Base-by-base conservation (phyloP, 2,797 vertebrate species). In the Ficedula albicollis region DNA sequence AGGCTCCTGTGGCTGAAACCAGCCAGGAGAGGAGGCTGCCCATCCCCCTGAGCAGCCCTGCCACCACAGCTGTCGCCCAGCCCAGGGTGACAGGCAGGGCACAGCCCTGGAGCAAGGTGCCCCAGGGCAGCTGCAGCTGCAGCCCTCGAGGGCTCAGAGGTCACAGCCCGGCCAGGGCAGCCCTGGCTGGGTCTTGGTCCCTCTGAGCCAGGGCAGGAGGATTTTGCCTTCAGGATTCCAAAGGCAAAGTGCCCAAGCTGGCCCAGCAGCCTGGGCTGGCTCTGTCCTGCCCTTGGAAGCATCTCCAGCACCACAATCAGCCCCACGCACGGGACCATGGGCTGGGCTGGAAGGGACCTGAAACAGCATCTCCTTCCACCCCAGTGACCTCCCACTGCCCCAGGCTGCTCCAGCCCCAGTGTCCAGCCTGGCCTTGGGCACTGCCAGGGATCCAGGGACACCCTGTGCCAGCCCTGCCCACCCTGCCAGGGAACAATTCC, bases 361-460 rank as follows among this genome's bases (percentile, higher is more conserved):
- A 39, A 59, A 59, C 0, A 0, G 5, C 64, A 55, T 18, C 30
- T 1, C 3, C 1, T 52, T 1, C 13, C 38, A 29, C 39, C 32
- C 29, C 43, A 44, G 20, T 44, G 43, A 44, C 13, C 58, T 63
- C 4, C 56, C 48, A 46, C 27, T 38, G 6, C 11, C 66, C 66
- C 66, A 81, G 55, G 13, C 3, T 34, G 36, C 63, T 68, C 63
- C 2, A 23, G 12, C 44, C 44, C 44, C 5, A 4, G 8, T 27
- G 48, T 20, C 55, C 79, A 70, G 0, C 46, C 55, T 44, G 55
- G 38, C 46, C 66, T 70, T 32, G 46, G 55, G 3, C 78, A 60
- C 55, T 60, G 26, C 64, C 64, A 80, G 77, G 64, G 64, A 68
- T 68, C n/a, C 76, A 79, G 77, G 30, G 77, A 36, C 39, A 41